Conservation (phyloP, 1,140 invertebrate genomes). For the Daktulosphaira vitifoliae region DNA sequence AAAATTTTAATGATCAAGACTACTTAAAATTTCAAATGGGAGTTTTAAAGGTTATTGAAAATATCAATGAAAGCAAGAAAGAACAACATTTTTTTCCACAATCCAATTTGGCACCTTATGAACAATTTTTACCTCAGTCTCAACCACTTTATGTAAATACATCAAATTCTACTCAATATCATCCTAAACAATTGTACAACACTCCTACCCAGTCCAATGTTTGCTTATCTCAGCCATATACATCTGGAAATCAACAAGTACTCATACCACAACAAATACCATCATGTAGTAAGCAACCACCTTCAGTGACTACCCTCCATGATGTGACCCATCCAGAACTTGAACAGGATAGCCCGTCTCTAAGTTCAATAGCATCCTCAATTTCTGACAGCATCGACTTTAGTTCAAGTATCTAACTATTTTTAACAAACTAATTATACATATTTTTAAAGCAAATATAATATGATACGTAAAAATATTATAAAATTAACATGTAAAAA, state of each 20-base stretch:
- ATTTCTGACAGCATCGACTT: too few species aligned
- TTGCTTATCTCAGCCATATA: constrained; percentile 19
- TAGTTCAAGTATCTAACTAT: too few species aligned
- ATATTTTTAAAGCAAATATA: too few species aligned
- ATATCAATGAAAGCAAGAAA: constrained; percentile 18
- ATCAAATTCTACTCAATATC: constrained; percentile 8
- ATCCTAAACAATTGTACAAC: constrained; percentile 16
- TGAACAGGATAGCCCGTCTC: constrained; percentile 11
- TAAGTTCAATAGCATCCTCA: constrained; percentile 16
- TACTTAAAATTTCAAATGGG: constrained; percentile 5
- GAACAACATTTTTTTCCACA: background rate
- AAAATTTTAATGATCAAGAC: constrained; percentile 6
- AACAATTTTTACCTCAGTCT: background rate
- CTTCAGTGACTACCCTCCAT: constrained; percentile 1
- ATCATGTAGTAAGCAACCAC: constrained; percentile 11
- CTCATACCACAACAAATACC: background rate
- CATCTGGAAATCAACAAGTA: constrained; percentile 8
- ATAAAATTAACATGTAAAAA: constrained; percentile 10
- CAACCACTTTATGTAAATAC: constrained; percentile 10
- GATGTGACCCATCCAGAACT: background rate
- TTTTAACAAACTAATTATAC: too few species aligned
- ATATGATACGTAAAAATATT: background rate
- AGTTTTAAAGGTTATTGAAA: constrained; percentile 13
- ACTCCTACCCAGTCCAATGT: constrained; percentile 10
- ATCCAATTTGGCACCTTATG: constrained; percentile 1